Evolutionary conservation across 2,113 vertebrate species (phyloP).

Genomic region (Hippocampus zosterae): DNA sequence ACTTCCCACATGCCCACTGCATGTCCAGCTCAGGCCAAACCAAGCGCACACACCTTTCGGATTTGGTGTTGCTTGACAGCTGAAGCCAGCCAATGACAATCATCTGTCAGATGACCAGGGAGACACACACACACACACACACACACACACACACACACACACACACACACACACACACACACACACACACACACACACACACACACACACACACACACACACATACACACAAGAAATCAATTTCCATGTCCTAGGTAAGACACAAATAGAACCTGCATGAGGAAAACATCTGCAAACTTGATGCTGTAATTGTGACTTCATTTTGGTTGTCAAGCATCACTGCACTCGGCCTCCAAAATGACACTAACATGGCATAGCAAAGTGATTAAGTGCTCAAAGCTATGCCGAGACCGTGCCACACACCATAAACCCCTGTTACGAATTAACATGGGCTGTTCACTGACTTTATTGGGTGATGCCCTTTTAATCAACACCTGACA

Average conservation of each 20-base stretch:
- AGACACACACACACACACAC: too few relatives aligned
- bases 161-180: too few relatives aligned
- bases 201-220: too few relatives aligned
- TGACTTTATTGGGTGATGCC: conserved; percentile 64
- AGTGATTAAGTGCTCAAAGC: conserved; percentile 60
- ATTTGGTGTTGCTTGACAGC: too few relatives aligned
- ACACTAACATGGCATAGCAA: conserved; percentile 54
- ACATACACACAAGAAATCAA: too few relatives aligned
- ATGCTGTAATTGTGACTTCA: conserved; percentile 69
- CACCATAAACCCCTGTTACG: conserved; percentile 72
- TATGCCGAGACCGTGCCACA: conserved; percentile 61
- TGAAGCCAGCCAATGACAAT: too few relatives aligned
- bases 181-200: too few relatives aligned
- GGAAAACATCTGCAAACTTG: conserved; percentile 64
- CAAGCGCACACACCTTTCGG: too few relatives aligned
- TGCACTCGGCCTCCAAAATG: conserved; percentile 62
- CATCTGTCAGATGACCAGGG: too few relatives aligned
- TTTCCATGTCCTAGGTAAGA: too few relatives aligned
- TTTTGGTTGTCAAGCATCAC: conserved; percentile 69
- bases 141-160: too few relatives aligned
- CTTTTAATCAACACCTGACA: conserved; percentile 64
- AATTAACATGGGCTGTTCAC: conserved; percentile 71
- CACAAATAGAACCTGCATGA: conserved; percentile 38
- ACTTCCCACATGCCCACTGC: background rate
- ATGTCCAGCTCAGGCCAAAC: too few relatives aligned